Base-by-base conservation (phyloP, 2,797 vertebrate genomes). In the Thripadectes ignobilis region DNA sequence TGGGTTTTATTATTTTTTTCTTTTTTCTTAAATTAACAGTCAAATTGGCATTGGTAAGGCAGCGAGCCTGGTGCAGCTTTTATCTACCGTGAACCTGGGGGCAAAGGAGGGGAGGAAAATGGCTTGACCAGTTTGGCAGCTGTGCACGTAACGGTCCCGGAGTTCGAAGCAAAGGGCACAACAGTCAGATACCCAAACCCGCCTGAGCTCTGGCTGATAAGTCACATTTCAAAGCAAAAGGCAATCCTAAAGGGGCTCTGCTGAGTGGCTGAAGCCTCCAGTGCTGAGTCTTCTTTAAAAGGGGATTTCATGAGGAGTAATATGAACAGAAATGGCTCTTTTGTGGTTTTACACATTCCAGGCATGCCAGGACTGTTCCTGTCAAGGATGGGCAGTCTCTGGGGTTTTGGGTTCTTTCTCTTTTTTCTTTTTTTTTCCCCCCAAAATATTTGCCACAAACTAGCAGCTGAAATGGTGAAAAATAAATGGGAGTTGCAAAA, bases 271-370 rank as follows among this genome's bases (percentile, higher is more conserved):
- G 45, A 81, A 88, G 71, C 77, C 58, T 95, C 30, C 58, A 54
- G 6, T 66, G 36, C 58, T 41, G 75, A 81, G 39, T 68, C 43
- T 66, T 88, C 59, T 87, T 89, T 85, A 46, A 94, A 91, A 92
- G 93, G 89, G 93, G 69, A 81, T 96, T 95, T 94, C 63, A 62
- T 92, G 72, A 51, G 71, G 45, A 78, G 77, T 73, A 94, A 80
- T 87, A 59, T 12, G 92, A 92, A 83, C 86, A 92, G 68, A 94
- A 95, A 91, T 92, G 88, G 41, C 49, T 96, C 77, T 88, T 94
- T 45, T 59, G 91, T 94, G 96, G 92, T 94, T 94, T 95, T 81
- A 68, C 76, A 69, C 95, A 97, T 97, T 96, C 95, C 96, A 96
- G 94, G 82, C 93, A 95, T 96, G 84, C 95, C 93, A 94, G 29